A percentile compares a stretch with the other conserved stretches of the same genome.
These are phyloP conservation scores for Plestiodon gilberti DNA, from an alignment of 2,113 vertebrate species.

Conservation along the genomic window DNA sequence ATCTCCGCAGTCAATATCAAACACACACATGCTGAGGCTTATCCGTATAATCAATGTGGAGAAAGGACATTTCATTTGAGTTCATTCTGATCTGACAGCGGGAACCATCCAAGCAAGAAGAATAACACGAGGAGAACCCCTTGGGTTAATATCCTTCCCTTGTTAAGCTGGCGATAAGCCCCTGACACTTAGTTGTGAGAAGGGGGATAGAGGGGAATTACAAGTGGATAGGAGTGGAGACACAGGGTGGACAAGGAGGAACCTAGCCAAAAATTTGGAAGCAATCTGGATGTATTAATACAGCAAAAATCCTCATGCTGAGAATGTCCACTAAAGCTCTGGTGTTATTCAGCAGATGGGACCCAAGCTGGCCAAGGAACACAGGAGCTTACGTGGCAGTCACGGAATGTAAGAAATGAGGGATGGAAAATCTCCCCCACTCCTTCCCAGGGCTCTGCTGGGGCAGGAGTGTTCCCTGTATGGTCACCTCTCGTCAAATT, in stretches of 20 bases:
- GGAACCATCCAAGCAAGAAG: neutral
- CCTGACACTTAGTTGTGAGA: neutral
- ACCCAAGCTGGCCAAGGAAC: neutral
- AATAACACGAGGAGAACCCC: neutral
- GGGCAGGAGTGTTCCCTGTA: neutral
- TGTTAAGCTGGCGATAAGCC: conserved; percentile 11
- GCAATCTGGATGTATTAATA: conserved; percentile 14
- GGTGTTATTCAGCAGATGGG: neutral
- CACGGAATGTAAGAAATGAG: conserved; percentile 3
- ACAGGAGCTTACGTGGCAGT: neutral
- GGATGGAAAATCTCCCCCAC: neutral
- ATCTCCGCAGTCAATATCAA: conserved; percentile 21
- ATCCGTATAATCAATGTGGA: conserved; percentile 26
- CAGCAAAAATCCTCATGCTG: neutral
- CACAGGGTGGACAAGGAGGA: neutral
- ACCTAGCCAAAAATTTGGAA: neutral
- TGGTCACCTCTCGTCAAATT: too few relatives aligned
- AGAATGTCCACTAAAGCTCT: neutral
- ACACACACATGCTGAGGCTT: conserved; percentile 12
- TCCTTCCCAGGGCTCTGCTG: neutral
- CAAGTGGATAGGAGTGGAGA: neutral
- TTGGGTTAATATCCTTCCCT: conserved; percentile 11
- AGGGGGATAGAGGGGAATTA: neutral
- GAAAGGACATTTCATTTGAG: conserved; percentile 22
- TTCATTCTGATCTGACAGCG: neutral